These are phyloP conservation scores for Epizoanthus illoricatus DNA, from an alignment of 92 coral and sea anemone genomes.

Conservation along the genomic window DNA sequence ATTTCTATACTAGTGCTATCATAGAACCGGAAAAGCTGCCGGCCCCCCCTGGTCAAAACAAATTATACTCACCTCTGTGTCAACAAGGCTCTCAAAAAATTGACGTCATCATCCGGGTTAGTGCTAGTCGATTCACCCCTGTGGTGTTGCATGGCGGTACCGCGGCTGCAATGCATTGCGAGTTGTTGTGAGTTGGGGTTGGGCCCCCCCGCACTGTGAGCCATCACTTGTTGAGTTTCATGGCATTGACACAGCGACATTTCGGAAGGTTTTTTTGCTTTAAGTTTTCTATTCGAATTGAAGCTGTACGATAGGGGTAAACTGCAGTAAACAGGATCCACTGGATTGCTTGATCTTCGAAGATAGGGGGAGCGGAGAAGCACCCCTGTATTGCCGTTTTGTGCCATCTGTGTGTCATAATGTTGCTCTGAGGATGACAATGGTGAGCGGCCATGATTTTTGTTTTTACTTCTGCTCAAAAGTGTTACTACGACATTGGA, in stretches of 20 bases:
- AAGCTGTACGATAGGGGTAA: conserved; percentile 68
- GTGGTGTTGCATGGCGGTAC: conserved; percentile 56
- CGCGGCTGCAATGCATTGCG: conserved; percentile 88
- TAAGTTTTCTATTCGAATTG: conserved; percentile 79
- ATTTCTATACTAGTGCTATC: too few species aligned
- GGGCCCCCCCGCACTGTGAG: conserved; percentile 99
- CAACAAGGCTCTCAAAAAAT: too few species aligned
- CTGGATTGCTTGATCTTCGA: conserved; percentile 59
- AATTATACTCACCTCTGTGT: too few species aligned
- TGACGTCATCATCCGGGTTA: too few species aligned
- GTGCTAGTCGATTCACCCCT: too few species aligned
- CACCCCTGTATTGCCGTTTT: conserved; percentile 76
- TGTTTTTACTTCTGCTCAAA: conserved; percentile 97
- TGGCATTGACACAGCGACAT: conserved; percentile 99
- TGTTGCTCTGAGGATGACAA: conserved; percentile 98
- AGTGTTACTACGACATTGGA: conserved; percentile 75
- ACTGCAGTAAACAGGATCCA: conserved; percentile 57
- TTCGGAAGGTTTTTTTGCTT: conserved; percentile 94
- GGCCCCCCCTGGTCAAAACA: too few species aligned
- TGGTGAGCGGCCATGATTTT: conserved; percentile 99
- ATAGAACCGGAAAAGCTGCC: too few species aligned
- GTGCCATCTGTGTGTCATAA: conserved; percentile 96
- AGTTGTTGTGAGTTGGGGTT: conserved; percentile 98
- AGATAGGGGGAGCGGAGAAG: conserved; percentile 72
- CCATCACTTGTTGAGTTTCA: conserved; percentile 99